Base-by-base conservation (phyloP, 2,888 invertebrate species). In the Trichacis sp. region DNA sequence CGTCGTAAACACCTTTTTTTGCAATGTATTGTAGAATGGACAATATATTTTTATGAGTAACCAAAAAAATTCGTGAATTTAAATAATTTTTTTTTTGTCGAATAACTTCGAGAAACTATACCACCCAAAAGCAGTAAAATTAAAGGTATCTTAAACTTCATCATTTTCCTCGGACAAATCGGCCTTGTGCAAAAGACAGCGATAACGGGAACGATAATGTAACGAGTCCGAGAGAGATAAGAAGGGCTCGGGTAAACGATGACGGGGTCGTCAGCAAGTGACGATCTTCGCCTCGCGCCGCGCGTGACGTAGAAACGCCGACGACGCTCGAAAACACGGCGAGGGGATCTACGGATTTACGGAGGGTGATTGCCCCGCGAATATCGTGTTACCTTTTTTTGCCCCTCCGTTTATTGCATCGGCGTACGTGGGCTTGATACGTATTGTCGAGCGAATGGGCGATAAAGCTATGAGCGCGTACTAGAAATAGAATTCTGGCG, bases 121-220 rank as follows among this genome's bases (percentile, higher is more conserved):
- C n/a, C n/a, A n/a, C n/a, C n/a, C n/a, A n/a, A n/a, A 24, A 24
- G 4, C 8, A 24, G 24, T 24, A 24, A 24, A 24, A 24, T 58
- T 57, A 71, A 69, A 64, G 61, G 53, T 69, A 61, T 63, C 65
- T 24, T 24, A 24, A 24, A 24, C 24, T n/a, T n/a, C 4, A 24
- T 24, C 24, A 8, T 8, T 3, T 24, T 24, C 8, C 8, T 8
- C 8, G 8, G 24, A 24, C 3, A 8, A 3, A 24, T 24, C 24
- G 24, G 24, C 8, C 24, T 24, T 5, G 24, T 8, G 8, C 24
- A 24, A 24, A 24, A 65, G 71, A 73, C 59, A 64, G 69, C 74
- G 79, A 80, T 77, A 76, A 77, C 72, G 73, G 69, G 70, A 70
- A 74, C 71, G 73, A 79, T 77, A 76, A 77, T 74, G 76, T 75